A percentile compares a stretch with the other conserved stretches of the same genome.
These are phyloP conservation scores for Sphecodes monilicornis DNA, from an alignment of 2,888 invertebrate genomes.

Conservation along the genomic window DNA sequence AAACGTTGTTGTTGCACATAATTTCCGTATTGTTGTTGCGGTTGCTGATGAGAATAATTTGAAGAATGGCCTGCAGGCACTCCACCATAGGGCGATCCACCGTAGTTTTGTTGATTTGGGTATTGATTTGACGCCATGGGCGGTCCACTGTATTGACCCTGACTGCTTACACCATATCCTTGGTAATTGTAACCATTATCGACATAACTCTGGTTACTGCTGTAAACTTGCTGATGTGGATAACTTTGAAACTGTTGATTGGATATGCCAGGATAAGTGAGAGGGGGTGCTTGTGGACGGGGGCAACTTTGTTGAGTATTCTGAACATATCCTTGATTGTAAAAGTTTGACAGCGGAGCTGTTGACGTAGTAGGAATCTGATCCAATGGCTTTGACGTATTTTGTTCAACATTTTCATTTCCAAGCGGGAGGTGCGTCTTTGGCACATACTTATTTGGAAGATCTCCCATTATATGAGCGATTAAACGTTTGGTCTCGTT, in stretches of 20 bases:
- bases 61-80: constrained; percentile 65
- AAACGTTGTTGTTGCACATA: constrained; percentile 81
- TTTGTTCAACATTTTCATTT: constrained; percentile 43
- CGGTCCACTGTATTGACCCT: constrained; percentile 71
- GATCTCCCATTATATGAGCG: constrained; percentile 88
- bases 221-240: constrained; percentile 73
- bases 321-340: constrained; percentile 69
- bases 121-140: constrained; percentile 73
- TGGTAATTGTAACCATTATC: constrained; percentile 82
- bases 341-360: constrained; percentile 60
- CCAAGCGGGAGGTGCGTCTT: constrained; percentile 74
- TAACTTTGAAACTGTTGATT: constrained; percentile 76
- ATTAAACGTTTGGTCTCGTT: constrained; percentile 88
- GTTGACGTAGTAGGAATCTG: constrained; percentile 43
- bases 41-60: constrained; percentile 75
- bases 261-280: constrained; percentile 68
- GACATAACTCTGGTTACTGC: constrained; percentile 74
- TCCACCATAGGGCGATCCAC: constrained; percentile 71
- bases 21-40: constrained; percentile 78
- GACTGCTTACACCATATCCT: constrained; percentile 73
- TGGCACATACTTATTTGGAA: constrained; percentile 83
- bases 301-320: constrained; percentile 58
- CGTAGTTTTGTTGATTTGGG: constrained; percentile 72
- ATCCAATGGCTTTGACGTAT: constrained; percentile 38
- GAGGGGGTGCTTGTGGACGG: constrained; percentile 64